Evolutionary conservation across 2,797 vertebrate genomes (phyloP).

Genomic region (Crax fasciolata): DNA sequence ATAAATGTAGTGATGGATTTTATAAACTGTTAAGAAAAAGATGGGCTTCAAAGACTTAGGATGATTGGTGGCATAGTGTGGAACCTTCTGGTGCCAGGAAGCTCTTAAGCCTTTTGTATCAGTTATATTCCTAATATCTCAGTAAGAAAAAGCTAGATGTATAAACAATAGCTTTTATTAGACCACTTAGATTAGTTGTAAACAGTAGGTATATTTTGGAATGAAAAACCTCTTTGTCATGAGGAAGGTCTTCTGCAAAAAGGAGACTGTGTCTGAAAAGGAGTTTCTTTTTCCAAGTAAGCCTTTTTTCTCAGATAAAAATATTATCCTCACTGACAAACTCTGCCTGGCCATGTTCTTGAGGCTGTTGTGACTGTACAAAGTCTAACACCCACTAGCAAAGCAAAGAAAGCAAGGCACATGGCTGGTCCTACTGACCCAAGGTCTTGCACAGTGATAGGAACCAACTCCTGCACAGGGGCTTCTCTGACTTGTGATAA

Average conservation of each 20-base stretch:
- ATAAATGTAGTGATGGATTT: slow-evolving; percentile 16
- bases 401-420: not conserved
- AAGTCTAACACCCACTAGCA: not conserved
- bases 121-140: not conserved
- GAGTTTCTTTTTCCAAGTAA: not conserved
- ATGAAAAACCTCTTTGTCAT: not conserved
- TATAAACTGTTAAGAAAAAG: slow-evolving; percentile 7
- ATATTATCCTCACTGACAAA: not conserved
- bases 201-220: not conserved
- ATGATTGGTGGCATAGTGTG: not conserved
- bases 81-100: not conserved
- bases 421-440: not conserved
- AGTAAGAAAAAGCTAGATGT: slow-evolving; percentile 20
- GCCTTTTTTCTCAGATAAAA: not conserved
- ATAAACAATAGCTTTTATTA: not conserved
- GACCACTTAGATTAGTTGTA: not conserved
- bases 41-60: not conserved
- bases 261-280: not conserved
- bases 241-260: not conserved
- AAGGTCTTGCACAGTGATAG: not conserved
- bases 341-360: not conserved
- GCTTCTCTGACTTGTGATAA: not conserved
- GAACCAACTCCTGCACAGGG: not conserved
- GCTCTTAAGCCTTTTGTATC: not conserved
- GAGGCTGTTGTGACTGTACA: not conserved